A percentile compares a stretch with the other conserved stretches of the same genome.
Conservation (phyloP, 2,888 invertebrate species). For the Drosophila anceps region DNA sequence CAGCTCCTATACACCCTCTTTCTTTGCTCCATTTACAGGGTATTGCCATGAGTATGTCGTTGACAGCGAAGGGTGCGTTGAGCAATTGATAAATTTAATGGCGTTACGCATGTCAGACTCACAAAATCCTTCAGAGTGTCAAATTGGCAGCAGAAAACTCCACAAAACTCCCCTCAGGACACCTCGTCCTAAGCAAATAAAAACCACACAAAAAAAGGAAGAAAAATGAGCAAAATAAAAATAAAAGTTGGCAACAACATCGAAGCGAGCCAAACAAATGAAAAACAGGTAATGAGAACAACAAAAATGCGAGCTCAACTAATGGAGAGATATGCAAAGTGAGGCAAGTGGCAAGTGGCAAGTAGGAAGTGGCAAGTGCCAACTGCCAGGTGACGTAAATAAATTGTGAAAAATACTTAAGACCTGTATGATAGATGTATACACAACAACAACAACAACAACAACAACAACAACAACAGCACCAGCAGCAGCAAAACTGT, state of each 20-base stretch:
- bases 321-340: constrained; percentile 71
- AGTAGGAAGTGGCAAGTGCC: constrained; percentile 66
- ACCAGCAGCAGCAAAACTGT: constrained; percentile 26
- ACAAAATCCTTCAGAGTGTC: constrained; percentile 77
- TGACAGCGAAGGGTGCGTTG: constrained; percentile 61
- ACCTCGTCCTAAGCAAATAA: constrained; percentile 64
- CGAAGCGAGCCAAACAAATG: constrained; percentile 22
- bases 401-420: constrained; percentile 73
- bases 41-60: constrained; percentile 7
- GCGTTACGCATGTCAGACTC: constrained; percentile 81
- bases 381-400: constrained; percentile 72
- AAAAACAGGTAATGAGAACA: constrained; percentile 65
- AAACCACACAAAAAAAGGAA: constrained; percentile 41
- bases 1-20: background rate
- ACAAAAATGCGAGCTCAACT: constrained; percentile 56
- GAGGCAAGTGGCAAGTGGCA: constrained; percentile 52
- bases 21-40: background rate
- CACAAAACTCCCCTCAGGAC: background rate
- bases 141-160: constrained; percentile 59
- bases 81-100: constrained; percentile 82
- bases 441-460: constrained; percentile 19
- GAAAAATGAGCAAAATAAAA: constrained; percentile 49
- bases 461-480: constrained; percentile 27
- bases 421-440: constrained; percentile 73
- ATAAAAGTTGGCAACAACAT: constrained; percentile 44